Evolutionary conservation across 2,797 vertebrate species (phyloP), one percentile per base, ranked within the genome.

Genomic region (Oryzias sinensis): DNA sequence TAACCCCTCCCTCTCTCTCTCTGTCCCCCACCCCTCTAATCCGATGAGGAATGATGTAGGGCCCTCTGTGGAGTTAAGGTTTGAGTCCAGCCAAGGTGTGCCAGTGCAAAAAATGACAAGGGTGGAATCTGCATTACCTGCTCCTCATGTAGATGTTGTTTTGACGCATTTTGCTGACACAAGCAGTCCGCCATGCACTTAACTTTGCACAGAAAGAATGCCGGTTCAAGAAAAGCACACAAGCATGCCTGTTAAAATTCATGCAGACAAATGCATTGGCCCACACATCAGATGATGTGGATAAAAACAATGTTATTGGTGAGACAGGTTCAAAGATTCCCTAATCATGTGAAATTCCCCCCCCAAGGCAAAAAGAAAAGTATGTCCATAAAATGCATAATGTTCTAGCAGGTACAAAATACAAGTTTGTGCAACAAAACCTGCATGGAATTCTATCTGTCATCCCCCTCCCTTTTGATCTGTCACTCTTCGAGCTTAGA

Each of bases 11-110:
- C 29, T 59, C 60, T 42, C 51, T 65, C 74, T 72, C 44, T 17
- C 52, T 43, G 43, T 68, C 52, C 70, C 40, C 52, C 74, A 61
- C 44, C 54, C 76, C 73, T 80, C 74, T 89, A 88, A 88, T 87
- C 83, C 81, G 60, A 74, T 81, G 70, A 82, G 85, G 84, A 86
- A 88, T 87, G 81, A 81, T 71, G 70, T 73, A 83, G 70, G 80
- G 76, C 75, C 89, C 72, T 80, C 72, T 86, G 83, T 74, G 70
- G 85, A 91, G 90, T 79, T 91, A 90, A 90, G 90, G 75, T 87
- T 89, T 67, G 72, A 79, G 89, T 92, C 87, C 83, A 80, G 91
- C 91, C 88, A 93, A 92, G 91, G 88, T 90, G 90, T 91, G 91
- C 91, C 89, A 91, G 86, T 74, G 88, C 84, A 93, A 87, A 85